Conservation (phyloP, 2,113 vertebrate genomes). For the Albula glossodonta region DNA sequence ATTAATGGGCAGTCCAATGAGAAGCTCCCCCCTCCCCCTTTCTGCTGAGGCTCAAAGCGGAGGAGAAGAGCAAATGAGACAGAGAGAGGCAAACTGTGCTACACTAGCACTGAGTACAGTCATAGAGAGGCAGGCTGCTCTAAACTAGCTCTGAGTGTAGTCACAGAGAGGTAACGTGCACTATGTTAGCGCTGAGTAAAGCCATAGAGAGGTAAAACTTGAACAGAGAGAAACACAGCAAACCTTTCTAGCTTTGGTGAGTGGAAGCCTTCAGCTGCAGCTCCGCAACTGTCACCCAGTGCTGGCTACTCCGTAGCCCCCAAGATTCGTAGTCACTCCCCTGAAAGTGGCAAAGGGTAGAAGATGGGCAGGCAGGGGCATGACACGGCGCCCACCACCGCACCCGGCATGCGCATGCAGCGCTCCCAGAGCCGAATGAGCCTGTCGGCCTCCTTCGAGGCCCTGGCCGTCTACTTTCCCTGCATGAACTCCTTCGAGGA, state of each 20-base stretch:
- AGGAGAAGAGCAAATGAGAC: slow-evolving; percentile 10
- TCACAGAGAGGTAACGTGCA: neutral
- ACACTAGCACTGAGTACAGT: neutral
- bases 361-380: slow-evolving; percentile 78
- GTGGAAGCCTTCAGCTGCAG: neutral
- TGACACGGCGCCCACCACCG: slow-evolving; percentile 28
- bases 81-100: slow-evolving; percentile 13
- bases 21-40: slow-evolving; percentile 27
- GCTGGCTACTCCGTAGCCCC: too few species aligned
- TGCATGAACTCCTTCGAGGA: slow-evolving; percentile 79
- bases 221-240: neutral
- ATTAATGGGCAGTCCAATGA: slow-evolving; percentile 19
- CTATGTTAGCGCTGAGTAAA: neutral
- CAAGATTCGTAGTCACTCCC: neutral
- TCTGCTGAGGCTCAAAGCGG: slow-evolving; percentile 3
- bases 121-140: neutral
- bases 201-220: neutral
- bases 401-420: slow-evolving; percentile 64
- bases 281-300: neutral
- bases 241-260: neutral
- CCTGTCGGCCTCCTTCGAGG: slow-evolving; percentile 81
- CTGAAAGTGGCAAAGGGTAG: neutral
- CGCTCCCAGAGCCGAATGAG: slow-evolving; percentile 77
- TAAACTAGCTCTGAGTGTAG: neutral
- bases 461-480: slow-evolving; percentile 78